Evolutionary conservation across 35 echinoderm and acorn worm genomes (phyloP).

Genomic region (Acanthaster planci): DNA sequence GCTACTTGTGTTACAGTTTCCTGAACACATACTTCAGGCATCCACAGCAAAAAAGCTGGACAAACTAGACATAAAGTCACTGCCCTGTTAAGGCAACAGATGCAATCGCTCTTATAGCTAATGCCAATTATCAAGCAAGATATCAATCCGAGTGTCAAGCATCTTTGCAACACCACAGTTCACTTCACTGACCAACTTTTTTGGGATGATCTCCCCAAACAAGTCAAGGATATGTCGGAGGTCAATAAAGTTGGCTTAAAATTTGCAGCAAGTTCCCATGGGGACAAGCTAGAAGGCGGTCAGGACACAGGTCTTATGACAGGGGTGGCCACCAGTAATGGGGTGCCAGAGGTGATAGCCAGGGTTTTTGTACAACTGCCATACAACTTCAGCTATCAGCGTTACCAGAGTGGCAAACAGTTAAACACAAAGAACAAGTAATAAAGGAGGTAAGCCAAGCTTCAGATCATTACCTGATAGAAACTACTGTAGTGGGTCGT

Average conservation of each 20-base stretch:
- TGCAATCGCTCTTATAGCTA: too few relatives aligned
- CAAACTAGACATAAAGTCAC: too few relatives aligned
- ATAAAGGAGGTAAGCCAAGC: neutral
- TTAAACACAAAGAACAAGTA: neutral
- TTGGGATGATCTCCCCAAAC: conserved; percentile 39
- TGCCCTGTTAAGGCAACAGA: too few relatives aligned
- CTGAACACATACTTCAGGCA: too few relatives aligned
- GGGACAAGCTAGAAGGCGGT: neutral
- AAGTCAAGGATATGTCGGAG: conserved; percentile 22
- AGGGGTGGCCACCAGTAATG: too few relatives aligned
- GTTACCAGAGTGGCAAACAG: neutral
- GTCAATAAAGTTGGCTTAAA: conserved; percentile 24
- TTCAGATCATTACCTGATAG: neutral
- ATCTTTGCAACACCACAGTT: conserved; percentile 23
- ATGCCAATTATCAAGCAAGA: conserved; percentile 48
- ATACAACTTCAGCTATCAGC: neutral
- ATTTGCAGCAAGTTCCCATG: neutral
- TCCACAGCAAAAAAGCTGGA: too few relatives aligned
- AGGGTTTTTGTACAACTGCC: neutral
- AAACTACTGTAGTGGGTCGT: neutral
- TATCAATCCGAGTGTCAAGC: conserved; percentile 41
- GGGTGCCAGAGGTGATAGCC: too few relatives aligned
- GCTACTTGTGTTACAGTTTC: too few relatives aligned
- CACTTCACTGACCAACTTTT: neutral
- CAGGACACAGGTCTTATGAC: neutral